phyloP scores from a whole-genome alignment of 2,797 vertebrate genomes.

The Iguana delicatissima region DNA sequence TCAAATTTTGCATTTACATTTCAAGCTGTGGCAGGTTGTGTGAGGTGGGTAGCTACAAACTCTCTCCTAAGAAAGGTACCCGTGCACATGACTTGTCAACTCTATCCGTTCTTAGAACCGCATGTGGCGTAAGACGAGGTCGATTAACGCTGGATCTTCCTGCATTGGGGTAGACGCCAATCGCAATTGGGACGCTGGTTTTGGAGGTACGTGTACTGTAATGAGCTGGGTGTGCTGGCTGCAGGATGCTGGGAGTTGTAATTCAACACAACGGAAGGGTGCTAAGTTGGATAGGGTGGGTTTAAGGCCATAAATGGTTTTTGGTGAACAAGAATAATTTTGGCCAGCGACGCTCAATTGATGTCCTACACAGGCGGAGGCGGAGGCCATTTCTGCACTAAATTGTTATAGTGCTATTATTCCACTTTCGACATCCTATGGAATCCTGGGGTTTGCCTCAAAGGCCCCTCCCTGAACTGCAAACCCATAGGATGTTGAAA shows the following conservation, averaged over 20 bases:
- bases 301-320: not conserved
- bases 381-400: too few species aligned
- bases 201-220: constrained; percentile 82
- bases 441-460: too few species aligned
- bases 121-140: constrained; percentile 93
- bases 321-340: too few species aligned
- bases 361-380: too few species aligned
- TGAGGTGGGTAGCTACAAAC: not conserved
- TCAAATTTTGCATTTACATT: too few species aligned
- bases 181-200: constrained; percentile 89
- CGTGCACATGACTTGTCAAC: too few species aligned
- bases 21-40: too few species aligned
- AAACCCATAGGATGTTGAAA: too few species aligned
- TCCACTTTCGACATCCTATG: too few species aligned
- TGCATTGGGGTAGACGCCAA: constrained; percentile 90
- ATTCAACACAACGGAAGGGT: not conserved
- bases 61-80: not conserved
- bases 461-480: too few species aligned
- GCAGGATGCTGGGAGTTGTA: not conserved
- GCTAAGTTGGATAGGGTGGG: not conserved
- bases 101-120: constrained; percentile 80
- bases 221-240: not conserved
- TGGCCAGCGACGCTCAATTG: too few species aligned
- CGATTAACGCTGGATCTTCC: constrained; percentile 72
- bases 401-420: too few species aligned